Evolutionary conservation across 1,140 invertebrate genomes (phyloP).

Genomic region (Ips nitidus): DNA sequence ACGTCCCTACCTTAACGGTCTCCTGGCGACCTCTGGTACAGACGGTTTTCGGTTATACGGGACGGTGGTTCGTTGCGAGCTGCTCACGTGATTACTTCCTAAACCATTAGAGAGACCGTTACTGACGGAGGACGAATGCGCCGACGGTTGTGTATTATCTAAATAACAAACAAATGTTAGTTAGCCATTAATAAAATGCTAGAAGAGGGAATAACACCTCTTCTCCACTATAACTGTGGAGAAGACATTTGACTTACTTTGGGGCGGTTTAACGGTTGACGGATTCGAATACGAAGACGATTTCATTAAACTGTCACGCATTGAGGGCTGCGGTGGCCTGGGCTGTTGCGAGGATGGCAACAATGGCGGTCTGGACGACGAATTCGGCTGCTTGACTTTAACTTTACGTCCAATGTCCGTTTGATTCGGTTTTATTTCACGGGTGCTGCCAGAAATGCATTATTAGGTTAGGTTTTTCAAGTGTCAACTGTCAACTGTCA

Average conservation of each 20-base stretch:
- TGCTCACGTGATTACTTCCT: constrained; percentile 50
- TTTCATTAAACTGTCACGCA: constrained; percentile 45
- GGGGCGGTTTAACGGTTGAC: constrained; percentile 32
- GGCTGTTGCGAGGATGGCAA: constrained; percentile 42
- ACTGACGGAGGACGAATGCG: constrained; percentile 36
- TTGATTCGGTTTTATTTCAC: constrained; percentile 87
- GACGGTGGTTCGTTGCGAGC: constrained; percentile 42
- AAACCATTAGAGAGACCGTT: constrained; percentile 49
- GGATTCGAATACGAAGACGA: constrained; percentile 43
- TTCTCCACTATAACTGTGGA: neutral
- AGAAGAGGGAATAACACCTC: neutral
- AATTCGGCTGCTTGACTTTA: constrained; percentile 63
- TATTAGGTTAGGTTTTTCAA: neutral
- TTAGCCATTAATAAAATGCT: too few species aligned
- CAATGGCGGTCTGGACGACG: constrained; percentile 39
- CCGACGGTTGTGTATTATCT: constrained; percentile 28
- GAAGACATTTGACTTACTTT: constrained; percentile 17
- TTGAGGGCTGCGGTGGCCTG: constrained; percentile 46
- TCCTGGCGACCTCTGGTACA: constrained; percentile 65
- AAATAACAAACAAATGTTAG: neutral
- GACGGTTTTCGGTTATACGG: constrained; percentile 48
- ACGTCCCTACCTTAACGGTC: constrained; percentile 64
- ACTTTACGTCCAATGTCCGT: constrained; percentile 82
- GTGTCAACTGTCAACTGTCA: too few species aligned
- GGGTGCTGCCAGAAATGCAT: constrained; percentile 65